Conservation (phyloP, 2,797 vertebrate genomes). For the Channallabes apus region DNA sequence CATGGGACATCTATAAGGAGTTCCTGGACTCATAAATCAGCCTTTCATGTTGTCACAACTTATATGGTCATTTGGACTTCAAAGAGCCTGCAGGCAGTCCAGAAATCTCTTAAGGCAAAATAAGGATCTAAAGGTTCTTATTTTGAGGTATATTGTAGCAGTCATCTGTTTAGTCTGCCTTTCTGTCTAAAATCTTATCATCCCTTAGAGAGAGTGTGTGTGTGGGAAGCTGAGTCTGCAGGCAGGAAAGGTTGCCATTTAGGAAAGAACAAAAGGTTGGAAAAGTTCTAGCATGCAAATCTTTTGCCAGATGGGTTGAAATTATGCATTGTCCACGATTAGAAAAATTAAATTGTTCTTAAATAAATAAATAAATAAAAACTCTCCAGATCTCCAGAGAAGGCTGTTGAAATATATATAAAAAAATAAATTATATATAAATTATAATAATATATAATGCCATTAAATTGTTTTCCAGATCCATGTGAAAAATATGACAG, state of each 20-base stretch:
- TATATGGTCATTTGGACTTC: slow-evolving; percentile 7
- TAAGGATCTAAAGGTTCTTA: slow-evolving; percentile 1
- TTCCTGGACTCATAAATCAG: neutral
- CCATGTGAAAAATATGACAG: neutral
- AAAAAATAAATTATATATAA: no score
- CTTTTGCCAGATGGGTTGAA: slow-evolving; percentile 12
- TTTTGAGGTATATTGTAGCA: slow-evolving; percentile 8
- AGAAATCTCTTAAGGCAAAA: slow-evolving; percentile 19
- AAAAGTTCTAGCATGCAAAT: slow-evolving; percentile 21
- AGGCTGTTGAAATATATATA: neutral
- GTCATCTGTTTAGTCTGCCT: slow-evolving; percentile 1
- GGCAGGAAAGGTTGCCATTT: slow-evolving; percentile 24
- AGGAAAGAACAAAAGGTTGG: slow-evolving; percentile 21
- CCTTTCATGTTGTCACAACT: neutral
- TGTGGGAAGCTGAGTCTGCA: slow-evolving; percentile 40
- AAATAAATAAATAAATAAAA: neutral
- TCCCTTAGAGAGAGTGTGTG: slow-evolving; percentile 18
- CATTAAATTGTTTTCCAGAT: neutral
- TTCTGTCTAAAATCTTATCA: slow-evolving; percentile 28
- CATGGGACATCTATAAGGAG: neutral
- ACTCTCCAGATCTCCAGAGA: neutral
- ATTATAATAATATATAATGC: neutral
- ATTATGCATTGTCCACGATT: neutral
- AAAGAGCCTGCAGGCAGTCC: slow-evolving; percentile 19
- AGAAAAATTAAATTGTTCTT: neutral